Base-by-base conservation (phyloP, 2,888 invertebrate species). In the Tachina fera region DNA sequence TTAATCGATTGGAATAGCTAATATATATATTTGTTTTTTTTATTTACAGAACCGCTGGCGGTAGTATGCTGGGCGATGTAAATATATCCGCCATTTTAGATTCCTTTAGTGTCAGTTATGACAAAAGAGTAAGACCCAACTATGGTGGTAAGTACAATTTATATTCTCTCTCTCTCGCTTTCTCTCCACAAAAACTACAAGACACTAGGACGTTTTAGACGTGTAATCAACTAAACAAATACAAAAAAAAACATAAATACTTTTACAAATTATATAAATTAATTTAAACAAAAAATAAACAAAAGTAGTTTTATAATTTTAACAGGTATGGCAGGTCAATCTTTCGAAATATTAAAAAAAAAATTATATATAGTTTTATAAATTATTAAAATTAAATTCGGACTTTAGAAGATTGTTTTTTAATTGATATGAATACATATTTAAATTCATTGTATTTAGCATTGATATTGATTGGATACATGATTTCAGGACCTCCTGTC, bases 81-180 rank as follows among this genome's bases (percentile, higher is more conserved):
- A 98, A 98, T 95, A 97, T 98, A 94, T 97, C 98, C 92, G 97
- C 97, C 93, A 98, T 98, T 93, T 95, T 98, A 94, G 97, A 98
- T 94, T 97, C 97, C 92, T 97, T 98, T 95, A 97, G 97, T 94
- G 96, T 97, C 94, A 98, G 97, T 94, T 98, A 98, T 94, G 98
- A 99, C 95, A 99, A 98, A 96, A 96, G 98, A 96, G 97, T 99
- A 96, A 97, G 98, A 95, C 98, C 98, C 93, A 98, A 98, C 94
- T 98, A 98, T 94, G 98, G 98, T 96, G 98, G 98, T 98, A 94
- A 95, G 96, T 93, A 75, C 39, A 72, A 16, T n/a, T 22, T 14
- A 8, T 16, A 9, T 9, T 39, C 10, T 22, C 19, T 39, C 6
- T 31, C 31, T 31, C 31, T 31, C 6, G 5, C 31, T 31, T 6